phyloP scores from a whole-genome alignment of 2,797 vertebrate species.

The Cynopterus sphinx region DNA sequence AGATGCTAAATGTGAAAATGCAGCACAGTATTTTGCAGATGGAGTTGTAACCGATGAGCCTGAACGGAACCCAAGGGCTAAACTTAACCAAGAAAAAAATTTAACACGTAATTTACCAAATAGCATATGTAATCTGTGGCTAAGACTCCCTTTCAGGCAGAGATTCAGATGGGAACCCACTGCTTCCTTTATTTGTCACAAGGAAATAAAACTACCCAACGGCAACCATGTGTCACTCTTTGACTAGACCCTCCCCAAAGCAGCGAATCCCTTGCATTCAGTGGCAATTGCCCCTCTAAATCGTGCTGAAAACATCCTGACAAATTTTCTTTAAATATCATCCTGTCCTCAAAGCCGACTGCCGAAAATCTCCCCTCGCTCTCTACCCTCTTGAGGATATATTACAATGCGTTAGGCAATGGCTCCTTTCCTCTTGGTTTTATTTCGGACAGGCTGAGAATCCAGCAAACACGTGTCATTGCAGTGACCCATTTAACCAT shows the following conservation, averaged over 20 bases:
- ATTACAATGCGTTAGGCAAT: not conserved
- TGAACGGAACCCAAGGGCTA: not conserved
- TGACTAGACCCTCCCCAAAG: not conserved
- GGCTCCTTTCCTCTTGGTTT: not conserved
- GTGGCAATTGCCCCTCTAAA: not conserved
- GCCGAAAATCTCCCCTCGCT: not conserved
- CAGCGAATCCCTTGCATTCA: not conserved
- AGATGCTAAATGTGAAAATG: not conserved
- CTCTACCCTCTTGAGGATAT: not conserved
- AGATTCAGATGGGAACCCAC: not conserved
- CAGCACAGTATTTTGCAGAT: not conserved
- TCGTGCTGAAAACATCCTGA: not conserved
- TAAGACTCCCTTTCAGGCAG: not conserved
- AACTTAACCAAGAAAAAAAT: too few relatives aligned
- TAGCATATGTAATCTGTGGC: fast-evolving
- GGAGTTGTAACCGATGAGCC: too few relatives aligned
- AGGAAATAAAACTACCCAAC: fast-evolving
- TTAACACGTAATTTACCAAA: not conserved
- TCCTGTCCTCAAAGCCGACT: not conserved
- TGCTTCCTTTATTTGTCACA: too few relatives aligned
- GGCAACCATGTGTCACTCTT: too few relatives aligned
- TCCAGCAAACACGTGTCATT: not conserved
- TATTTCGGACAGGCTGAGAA: not conserved
- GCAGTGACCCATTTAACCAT: not conserved
- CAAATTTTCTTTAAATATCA: not conserved